Evolutionary conservation across 2,888 invertebrate species (phyloP), one percentile per base, ranked within the genome.

Genomic region (Nineta flava): DNA sequence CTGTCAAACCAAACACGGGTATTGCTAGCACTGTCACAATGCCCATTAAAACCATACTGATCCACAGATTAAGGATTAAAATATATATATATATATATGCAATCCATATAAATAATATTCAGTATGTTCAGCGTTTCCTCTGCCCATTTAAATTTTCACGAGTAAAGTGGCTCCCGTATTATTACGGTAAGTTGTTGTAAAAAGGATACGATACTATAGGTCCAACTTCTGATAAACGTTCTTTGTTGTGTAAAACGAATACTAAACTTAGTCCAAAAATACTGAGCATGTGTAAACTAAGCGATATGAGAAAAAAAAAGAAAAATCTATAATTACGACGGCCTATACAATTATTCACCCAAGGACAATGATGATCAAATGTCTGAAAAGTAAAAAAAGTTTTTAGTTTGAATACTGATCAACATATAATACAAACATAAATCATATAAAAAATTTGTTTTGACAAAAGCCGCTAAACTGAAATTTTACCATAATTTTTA

Each of bases 281-380:
- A 71, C 91, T 88, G 64, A 94, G 79, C 94, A 99, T 99, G 71
- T 99, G 97, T 62, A 94, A 76, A 61, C 93, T 92, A 55, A 99
- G 77, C 52, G 94, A 93, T 65, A 96, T 81, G 55, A 99, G 83
- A 71, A 99, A 99, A 76, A 95, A 88, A 74, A 99, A 97, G 77
- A 99, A 99, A 72, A 93, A 96, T 64, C 97, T 78, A 71, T 99
- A 99, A 72, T 96, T 96, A 60, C 96, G 79, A 61, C 94, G 80
- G 55, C 96, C 96, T 65, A 96, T 95, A 69, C 93, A 94, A 71
- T 94, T 94, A 72, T 93, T 93, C 62, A 93, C 91, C 93, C 93
- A 93, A 55, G 93, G 92, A 70, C 99, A 99, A 72, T 99, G 99
- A 76, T 99, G 99, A 74, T 99, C 99, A 70, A 99, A 99, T 50